Conservation (phyloP, 2,113 vertebrate genomes). For the Lophotis ruficrista region DNA sequence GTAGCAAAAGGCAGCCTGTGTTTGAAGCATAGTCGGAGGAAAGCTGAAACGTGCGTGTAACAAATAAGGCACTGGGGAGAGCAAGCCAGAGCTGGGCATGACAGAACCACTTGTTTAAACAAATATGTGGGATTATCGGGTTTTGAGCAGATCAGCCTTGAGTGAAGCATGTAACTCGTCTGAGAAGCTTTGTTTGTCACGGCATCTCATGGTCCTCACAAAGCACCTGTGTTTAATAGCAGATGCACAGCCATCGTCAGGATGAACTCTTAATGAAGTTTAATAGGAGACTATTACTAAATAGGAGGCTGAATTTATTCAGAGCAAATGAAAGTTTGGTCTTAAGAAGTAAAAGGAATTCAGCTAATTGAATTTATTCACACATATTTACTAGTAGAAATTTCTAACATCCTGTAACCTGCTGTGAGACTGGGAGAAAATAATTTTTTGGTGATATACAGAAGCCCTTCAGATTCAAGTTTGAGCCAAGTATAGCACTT, state of each 20-base stretch:
- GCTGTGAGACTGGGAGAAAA: background rate
- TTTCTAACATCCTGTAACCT: background rate
- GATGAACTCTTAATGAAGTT: background rate
- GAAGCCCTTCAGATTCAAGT: background rate
- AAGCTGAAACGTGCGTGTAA: background rate
- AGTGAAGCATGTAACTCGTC: background rate
- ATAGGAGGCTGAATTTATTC: background rate
- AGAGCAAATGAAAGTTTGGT: background rate
- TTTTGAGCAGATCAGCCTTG: slow-evolving; percentile 5
- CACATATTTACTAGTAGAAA: background rate
- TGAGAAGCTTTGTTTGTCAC: background rate
- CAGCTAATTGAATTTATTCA: background rate
- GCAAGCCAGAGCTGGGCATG: slow-evolving; percentile 28
- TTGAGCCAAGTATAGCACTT: background rate
- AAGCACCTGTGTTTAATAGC: background rate
- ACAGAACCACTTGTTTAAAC: background rate
- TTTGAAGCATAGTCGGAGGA: background rate
- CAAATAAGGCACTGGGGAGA: background rate
- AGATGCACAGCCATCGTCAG: background rate
- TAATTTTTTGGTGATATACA: background rate
- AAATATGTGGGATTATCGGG: slow-evolving; percentile 6
- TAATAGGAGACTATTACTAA: background rate
- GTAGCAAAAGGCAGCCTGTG: background rate
- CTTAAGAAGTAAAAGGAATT: background rate
- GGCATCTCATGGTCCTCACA: background rate